Percentiles rank a stretch among this genome's conserved stretches.
Evolutionary conservation across 92 coral and sea anemone species (phyloP).

Genomic region (Zoanthus sociatus): DNA sequence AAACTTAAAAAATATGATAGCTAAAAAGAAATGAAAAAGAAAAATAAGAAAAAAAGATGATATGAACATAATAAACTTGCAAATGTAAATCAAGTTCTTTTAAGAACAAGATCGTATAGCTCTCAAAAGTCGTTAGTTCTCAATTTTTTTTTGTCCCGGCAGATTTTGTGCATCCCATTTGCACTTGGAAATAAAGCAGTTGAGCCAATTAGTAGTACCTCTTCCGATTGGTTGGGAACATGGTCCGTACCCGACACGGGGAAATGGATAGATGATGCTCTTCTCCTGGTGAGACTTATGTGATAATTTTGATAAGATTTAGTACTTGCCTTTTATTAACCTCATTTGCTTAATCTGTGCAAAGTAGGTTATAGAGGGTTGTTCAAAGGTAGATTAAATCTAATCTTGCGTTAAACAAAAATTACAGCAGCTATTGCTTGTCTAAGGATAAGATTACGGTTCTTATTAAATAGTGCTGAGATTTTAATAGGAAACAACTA

Average conservation of each 20-base stretch:
- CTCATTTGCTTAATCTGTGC: too few relatives aligned
- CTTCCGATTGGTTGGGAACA: constrained; percentile 34
- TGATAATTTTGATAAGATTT: not conserved
- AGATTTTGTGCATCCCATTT: constrained; percentile 38
- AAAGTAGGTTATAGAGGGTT: too few relatives aligned
- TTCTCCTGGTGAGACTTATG: constrained; percentile 33
- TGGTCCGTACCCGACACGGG: constrained; percentile 24
- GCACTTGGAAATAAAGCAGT: constrained; percentile 22
- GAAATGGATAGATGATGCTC: constrained; percentile 46
- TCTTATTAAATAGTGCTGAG: too few relatives aligned
- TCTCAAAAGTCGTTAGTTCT: not conserved
- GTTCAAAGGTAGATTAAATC: too few relatives aligned
- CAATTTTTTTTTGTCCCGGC: not conserved
- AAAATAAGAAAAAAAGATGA: too few relatives aligned
- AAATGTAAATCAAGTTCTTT: not conserved
- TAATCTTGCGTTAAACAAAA: too few relatives aligned
- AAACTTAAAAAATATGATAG: too few relatives aligned
- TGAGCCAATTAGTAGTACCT: constrained; percentile 21
- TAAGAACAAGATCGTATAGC: not conserved
- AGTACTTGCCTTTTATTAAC: too few relatives aligned
- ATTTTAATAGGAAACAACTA: too few relatives aligned
- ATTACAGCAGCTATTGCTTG: too few relatives aligned
- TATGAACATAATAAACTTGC: not conserved
- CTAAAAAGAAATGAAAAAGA: too few relatives aligned
- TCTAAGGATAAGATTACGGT: too few relatives aligned